Base-by-base conservation (phyloP, 2,113 vertebrate species). In the Microtus richardsoni region DNA sequence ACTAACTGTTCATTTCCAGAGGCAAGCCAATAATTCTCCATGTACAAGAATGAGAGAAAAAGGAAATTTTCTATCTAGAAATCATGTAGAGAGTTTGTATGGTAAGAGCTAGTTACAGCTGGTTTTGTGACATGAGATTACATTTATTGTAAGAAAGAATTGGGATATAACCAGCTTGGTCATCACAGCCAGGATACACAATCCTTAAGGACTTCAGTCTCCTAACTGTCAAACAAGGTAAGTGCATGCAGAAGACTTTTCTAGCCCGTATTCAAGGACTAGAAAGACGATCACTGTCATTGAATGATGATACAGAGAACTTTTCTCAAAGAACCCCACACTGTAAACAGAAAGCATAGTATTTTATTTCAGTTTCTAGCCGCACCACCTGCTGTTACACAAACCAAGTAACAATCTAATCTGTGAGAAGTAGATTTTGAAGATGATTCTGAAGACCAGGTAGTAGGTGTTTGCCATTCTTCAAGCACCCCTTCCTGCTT, bases 381-480 rank as follows among this genome's bases (percentile, higher is more conserved):
- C 11, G 33, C 2, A 4, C n/a, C 4, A 0, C n/a, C 92, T 92
- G 64, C 41, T 79, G n/a, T 58, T 52, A 94, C 24, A 52, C 60
- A 91, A 95, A 82, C n/a, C 33, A 93, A 39, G 52, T 44, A 88
- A 78, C 44, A 79, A 91, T 88, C 84, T 82, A 64, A 94, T 80
- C 54, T n/a, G 2, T 66, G 95, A 88, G n/a, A 95, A 95, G 58
- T 58, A 54, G 92, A 96, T 86, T 22, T 28, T 30, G 91, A 95
- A 66, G 44, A 66, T 88, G 39, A 77, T 73, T 77, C 83, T 75
- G n/a, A 95, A 44, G 64, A 73, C 24, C 30, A 62, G 44, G 75
- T 41, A 41, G 60, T n/a, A 80, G 13, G 60, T 41, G 30, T 89
- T 36, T 87, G 44, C 62, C 79, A 77, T 87, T 16, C 5, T n/a